A percentile compares a stretch with the other conserved stretches of the same genome.
These are phyloP conservation scores for Schrankia costaestrigalis DNA, from an alignment of 2,888 invertebrate genomes.

Conservation along the genomic window DNA sequence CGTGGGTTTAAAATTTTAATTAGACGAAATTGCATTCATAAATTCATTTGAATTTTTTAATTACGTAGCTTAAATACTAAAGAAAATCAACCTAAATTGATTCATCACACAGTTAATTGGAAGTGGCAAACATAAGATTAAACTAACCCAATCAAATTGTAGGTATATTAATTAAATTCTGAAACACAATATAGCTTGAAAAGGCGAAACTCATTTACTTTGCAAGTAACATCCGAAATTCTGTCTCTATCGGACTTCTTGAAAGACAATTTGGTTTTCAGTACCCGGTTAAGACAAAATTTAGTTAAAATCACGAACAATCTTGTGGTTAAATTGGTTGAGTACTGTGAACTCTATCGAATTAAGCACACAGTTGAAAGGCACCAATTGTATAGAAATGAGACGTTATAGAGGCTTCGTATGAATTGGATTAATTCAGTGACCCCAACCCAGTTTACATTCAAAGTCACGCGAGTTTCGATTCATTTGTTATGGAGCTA, in stretches of 20 bases:
- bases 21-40: too few species aligned
- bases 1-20: not conserved
- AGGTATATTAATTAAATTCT: conserved; percentile 12
- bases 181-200: conserved; percentile 7
- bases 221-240: not conserved
- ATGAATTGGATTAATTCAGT: conserved; percentile 52
- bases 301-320: conserved; percentile 11
- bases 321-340: conserved; percentile 15
- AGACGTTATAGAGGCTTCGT: conserved; percentile 48
- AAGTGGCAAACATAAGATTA: conserved; percentile 2
- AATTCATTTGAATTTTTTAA: too few species aligned
- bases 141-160: conserved; percentile 10
- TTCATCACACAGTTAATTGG: conserved; percentile 6
- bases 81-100: too few species aligned
- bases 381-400: conserved; percentile 26
- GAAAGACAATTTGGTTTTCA: too few species aligned
- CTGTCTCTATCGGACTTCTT: not conserved
- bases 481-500: conserved; percentile 23
- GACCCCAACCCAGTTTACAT: conserved; percentile 53
- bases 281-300: too few species aligned
- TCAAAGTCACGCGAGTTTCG: conserved; percentile 46
- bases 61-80: too few species aligned
- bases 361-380: conserved; percentile 25
- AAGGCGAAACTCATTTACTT: too few species aligned
- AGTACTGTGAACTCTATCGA: conserved; percentile 22